Evolutionary conservation across 2,113 vertebrate genomes (phyloP), one percentile per base, ranked within the genome.

Genomic region (Hydropotes inermis): DNA sequence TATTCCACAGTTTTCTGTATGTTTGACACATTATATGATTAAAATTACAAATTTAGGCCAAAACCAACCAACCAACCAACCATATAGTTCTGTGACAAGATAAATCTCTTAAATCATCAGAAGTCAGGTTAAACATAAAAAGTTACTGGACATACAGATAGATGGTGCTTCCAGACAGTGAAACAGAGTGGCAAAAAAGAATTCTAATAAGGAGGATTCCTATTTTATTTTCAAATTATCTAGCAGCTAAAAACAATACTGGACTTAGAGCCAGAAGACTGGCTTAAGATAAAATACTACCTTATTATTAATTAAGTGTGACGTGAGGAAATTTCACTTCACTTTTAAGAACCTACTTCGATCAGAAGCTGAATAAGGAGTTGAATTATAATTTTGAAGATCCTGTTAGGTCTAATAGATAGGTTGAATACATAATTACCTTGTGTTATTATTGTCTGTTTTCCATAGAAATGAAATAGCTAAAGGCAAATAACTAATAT

Each of bases 201-300:
- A 82, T 64, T 87, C 43, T 55, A 91, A 88, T 55, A 91, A 78
- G n/a, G 33, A 82, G 2, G n/a, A 89, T 28, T 95, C 87, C 47
- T 74, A 87, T 96, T 95, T 94, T 70, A 92, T 36, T 87, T 93
- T 83, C 47, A 95, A 87, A 87, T 79, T 33, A 91, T 86, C 79
- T 64, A 83, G n/a, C 16, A 84, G n/a, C 81, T 84, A 67, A n/a
- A 61, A 93, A 87, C 33, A 47, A 52, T 21, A 82, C 27, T 94
- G 58, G 19, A 52, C 23, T 76, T 78, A 45, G 67, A 92, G 52
- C 57, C 36, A 84, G 33, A 76, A 87, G n/a, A 52, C 21, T 79
- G 39, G n/a, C n/a, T 78, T 94, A 82, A 86, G 52, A 88, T 52
- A 95, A 87, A 54, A 91, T 52, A 95, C 12, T 36, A 87, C 4